These are phyloP conservation scores for Drosophila nigrodunni DNA, from an alignment of 1,140 invertebrate genomes.

Conservation along the genomic window DNA sequence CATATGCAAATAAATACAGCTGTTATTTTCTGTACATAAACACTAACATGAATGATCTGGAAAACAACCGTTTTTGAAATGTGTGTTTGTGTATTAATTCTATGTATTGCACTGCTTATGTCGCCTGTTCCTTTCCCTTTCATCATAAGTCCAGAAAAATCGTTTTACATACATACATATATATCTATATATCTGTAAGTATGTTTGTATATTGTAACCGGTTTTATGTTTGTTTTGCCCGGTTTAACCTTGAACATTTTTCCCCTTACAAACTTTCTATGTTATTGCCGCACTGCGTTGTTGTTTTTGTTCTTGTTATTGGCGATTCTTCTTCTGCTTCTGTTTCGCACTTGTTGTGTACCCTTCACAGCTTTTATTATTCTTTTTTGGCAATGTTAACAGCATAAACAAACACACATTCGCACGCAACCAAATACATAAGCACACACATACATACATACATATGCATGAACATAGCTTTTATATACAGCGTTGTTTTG, in stretches of 20 bases:
- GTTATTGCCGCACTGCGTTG: slow-evolving; percentile 64
- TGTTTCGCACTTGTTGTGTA: slow-evolving; percentile 75
- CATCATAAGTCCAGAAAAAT: background rate
- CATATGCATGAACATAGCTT: background rate
- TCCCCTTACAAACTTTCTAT: slow-evolving; percentile 77
- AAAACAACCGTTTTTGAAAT: too few relatives aligned
- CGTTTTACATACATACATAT: slow-evolving; percentile 4
- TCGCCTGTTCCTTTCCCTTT: slow-evolving; percentile 33
- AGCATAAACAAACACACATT: slow-evolving; percentile 17
- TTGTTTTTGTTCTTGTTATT: slow-evolving; percentile 31
- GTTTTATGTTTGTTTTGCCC: slow-evolving; percentile 83
- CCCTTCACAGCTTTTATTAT: slow-evolving; percentile 1
- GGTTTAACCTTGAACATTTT: slow-evolving; percentile 80
- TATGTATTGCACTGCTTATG: slow-evolving; percentile 32
- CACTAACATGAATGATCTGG: background rate
- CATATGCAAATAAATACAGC: slow-evolving; percentile 3
- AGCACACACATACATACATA: background rate
- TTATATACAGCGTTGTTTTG: slow-evolving; percentile 14
- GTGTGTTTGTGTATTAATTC: too few relatives aligned
- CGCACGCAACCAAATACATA: background rate
- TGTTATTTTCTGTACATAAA: background rate
- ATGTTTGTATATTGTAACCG: slow-evolving; percentile 68
- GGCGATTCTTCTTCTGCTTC: slow-evolving; percentile 21
- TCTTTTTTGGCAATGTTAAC: slow-evolving; percentile 20
- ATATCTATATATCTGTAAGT: slow-evolving; percentile 1